Evolutionary conservation across 2,888 invertebrate genomes (phyloP).

Genomic region (Chloroclysta siterata): DNA sequence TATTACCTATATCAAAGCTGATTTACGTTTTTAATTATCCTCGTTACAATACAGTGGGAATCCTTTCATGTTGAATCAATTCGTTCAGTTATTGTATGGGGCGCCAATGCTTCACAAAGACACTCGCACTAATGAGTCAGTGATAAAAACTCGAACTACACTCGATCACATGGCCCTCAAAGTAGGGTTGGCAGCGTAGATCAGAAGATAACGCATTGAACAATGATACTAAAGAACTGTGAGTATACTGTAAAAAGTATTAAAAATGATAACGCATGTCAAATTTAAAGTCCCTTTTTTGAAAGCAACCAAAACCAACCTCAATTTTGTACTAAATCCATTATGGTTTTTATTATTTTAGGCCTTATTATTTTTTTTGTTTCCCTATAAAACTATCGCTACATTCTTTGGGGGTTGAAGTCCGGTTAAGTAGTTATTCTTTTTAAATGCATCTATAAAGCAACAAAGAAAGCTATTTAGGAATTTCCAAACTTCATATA

Average conservation of each 20-base stretch:
- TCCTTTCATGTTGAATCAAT: constrained; percentile 73
- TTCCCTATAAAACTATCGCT: no score
- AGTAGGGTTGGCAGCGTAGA: constrained; percentile 61
- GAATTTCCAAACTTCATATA: no score
- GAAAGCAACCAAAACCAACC: no score
- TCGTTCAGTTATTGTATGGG: constrained; percentile 63
- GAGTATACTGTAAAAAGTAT: not conserved
- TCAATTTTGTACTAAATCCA: no score
- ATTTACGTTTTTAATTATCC: constrained; percentile 45
- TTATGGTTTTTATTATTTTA: no score
- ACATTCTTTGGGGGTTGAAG: no score
- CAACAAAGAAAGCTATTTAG: no score
- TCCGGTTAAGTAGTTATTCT: no score
- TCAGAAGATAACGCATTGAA: constrained; percentile 20
- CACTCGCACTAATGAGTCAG: constrained; percentile 82
- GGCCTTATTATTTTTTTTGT: no score
- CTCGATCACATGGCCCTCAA: constrained; percentile 72
- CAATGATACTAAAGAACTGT: not conserved
- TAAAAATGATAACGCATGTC: not conserved
- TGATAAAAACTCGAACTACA: constrained; percentile 81
- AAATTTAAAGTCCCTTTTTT: no score
- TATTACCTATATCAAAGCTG: constrained; percentile 14
- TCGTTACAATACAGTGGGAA: constrained; percentile 50
- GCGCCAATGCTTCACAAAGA: constrained; percentile 72
- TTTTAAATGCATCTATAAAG: no score